phyloP scores from a whole-genome alignment of 2,797 vertebrate genomes.

The Poeciliopsis presidionis region DNA sequence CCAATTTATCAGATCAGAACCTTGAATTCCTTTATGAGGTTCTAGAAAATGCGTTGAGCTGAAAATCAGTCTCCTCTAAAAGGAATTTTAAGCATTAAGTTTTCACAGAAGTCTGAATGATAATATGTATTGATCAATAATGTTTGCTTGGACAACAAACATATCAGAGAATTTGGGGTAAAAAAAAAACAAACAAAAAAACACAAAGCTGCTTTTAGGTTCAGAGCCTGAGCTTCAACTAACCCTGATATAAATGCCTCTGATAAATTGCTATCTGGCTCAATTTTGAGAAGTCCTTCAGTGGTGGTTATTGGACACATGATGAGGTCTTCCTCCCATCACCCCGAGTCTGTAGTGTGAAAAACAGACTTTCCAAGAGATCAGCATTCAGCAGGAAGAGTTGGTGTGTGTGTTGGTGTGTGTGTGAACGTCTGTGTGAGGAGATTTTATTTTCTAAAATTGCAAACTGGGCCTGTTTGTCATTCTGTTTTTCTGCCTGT shows the following conservation, averaged over 20 bases:
- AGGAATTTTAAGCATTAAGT: conserved; percentile 5
- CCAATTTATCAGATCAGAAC: conserved; percentile 39
- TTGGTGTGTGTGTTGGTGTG: not conserved
- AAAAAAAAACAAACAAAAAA: not conserved
- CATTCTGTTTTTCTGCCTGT: conserved; percentile 5
- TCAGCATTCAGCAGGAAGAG: conserved; percentile 6
- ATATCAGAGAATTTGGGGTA: not conserved
- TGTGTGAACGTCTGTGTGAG: not conserved
- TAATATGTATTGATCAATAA: not conserved
- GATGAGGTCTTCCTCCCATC: conserved; percentile 22
- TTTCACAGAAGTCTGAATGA: not conserved
- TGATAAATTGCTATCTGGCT: conserved; percentile 36
- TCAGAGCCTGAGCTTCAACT: conserved; percentile 13
- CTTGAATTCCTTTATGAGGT: conserved; percentile 31
- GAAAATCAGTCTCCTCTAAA: not conserved
- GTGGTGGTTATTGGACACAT: conserved; percentile 9
- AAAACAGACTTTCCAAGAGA: conserved; percentile 15
- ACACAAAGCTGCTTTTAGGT: not conserved
- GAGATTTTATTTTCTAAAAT: conserved; percentile 18
- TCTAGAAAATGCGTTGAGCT: conserved; percentile 3
- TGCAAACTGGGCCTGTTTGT: conserved; percentile 26
- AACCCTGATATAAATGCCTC: conserved; percentile 17
- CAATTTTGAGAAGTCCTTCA: conserved; percentile 18
- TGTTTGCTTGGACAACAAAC: not conserved
- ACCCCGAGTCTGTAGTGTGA: not conserved